Percentiles rank a stretch among this genome's conserved stretches.
Evolutionary conservation across 1,140 invertebrate species (phyloP).

Genomic region (Bombus waltoni): DNA sequence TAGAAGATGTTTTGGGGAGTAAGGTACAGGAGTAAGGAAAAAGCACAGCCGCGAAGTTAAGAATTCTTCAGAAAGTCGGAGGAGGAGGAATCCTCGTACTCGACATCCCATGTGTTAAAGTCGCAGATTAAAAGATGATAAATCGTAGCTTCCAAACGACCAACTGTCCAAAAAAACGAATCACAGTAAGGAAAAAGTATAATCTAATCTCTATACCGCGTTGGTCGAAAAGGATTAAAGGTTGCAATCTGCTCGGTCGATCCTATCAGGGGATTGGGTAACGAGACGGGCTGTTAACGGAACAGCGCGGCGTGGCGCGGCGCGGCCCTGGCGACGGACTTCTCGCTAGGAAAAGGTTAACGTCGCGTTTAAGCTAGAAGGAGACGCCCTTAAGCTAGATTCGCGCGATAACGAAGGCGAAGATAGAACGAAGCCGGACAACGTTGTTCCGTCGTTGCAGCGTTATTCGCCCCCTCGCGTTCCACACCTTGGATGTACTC

Average conservation of each 20-base stretch:
- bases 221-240: not conserved
- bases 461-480: conserved; percentile 58
- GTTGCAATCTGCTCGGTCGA: not conserved
- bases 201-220: too few relatives aligned
- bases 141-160: too few relatives aligned
- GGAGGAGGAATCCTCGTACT: too few relatives aligned
- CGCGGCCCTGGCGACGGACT: not conserved
- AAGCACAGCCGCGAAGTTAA: too few relatives aligned
- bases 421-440: conserved; percentile 40
- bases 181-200: too few relatives aligned
- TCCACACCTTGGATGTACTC: too few relatives aligned
- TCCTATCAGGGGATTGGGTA: conserved; percentile 33
- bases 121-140: too few relatives aligned
- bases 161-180: too few relatives aligned
- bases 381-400: conserved; percentile 44
- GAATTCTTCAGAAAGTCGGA: not conserved
- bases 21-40: too few relatives aligned
- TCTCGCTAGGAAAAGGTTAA: conserved; percentile 66
- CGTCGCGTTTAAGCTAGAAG: conserved; percentile 27
- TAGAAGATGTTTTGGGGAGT: too few relatives aligned
- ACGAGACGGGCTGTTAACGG: conserved; percentile 11
- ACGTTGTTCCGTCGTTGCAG: conserved; percentile 62
- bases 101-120: too few relatives aligned
- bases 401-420: conserved; percentile 44
- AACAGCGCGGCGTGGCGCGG: too few relatives aligned